Conservation (phyloP, 2,797 vertebrate genomes). For the Remorina albescens region DNA sequence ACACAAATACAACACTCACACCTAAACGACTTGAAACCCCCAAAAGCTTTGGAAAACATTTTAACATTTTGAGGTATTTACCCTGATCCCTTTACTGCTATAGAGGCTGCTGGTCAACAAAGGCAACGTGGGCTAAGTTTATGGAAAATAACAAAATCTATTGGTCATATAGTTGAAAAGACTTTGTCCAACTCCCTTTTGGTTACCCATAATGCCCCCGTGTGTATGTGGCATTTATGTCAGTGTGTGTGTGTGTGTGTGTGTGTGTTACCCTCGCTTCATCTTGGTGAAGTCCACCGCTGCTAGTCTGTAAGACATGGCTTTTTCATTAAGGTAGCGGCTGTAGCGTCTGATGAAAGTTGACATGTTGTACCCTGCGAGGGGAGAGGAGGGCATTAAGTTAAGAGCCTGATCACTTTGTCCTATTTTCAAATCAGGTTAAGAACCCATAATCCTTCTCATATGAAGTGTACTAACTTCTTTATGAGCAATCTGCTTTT, state of each 20-base stretch:
- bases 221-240: neutral
- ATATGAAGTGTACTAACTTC: constrained; percentile 36
- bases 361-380: constrained; percentile 94
- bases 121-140: neutral
- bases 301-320: constrained; percentile 94
- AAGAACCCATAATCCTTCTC: constrained; percentile 14
- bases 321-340: constrained; percentile 98
- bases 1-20: constrained; percentile 20
- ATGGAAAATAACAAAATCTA: neutral
- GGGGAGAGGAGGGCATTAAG: constrained; percentile 43
- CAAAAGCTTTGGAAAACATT: neutral
- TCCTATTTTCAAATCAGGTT: constrained; percentile 25
- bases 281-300: constrained; percentile 97
- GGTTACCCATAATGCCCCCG: neutral
- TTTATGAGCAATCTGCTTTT: constrained; percentile 6
- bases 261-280: constrained; percentile 91
- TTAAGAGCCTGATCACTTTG: constrained; percentile 35
- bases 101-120: no score
- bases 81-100: neutral
- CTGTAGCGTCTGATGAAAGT: constrained; percentile 97
- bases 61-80: neutral
- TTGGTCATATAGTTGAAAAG: neutral
- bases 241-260: constrained; percentile 8
- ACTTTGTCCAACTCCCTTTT: neutral
- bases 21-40: constrained; percentile 1